Percentiles rank a stretch among this genome's conserved stretches.
phyloP scores from a whole-genome alignment of 2,797 vertebrate species.

The Distichodus sexfasciatus region DNA sequence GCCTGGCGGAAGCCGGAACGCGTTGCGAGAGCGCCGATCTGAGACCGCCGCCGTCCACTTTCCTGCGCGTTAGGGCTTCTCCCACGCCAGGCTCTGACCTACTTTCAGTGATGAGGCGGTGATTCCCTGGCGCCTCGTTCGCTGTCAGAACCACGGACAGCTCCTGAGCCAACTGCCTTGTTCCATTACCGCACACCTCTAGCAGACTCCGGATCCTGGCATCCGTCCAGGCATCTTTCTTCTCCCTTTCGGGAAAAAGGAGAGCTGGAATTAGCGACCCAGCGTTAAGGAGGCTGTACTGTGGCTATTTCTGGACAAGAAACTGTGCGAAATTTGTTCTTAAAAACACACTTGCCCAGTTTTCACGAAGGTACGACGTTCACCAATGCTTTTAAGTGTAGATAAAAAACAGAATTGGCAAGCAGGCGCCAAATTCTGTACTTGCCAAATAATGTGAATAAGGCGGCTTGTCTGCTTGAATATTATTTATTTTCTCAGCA shows the following conservation, averaged over 20 bases:
- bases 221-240: not conserved
- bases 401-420: no score
- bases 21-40: not conserved
- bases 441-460: no score
- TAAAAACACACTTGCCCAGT: no score
- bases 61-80: not conserved
- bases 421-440: no score
- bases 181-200: not conserved
- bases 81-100: slow-evolving; percentile 37
- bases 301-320: no score
- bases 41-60: not conserved
- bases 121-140: slow-evolving; percentile 29
- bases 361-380: no score
- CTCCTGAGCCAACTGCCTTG: not conserved
- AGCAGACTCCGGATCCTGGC: slow-evolving; percentile 1
- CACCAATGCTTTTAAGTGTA: no score
- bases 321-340: no score
- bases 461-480: no score
- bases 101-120: slow-evolving; percentile 37
- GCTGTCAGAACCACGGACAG: slow-evolving; percentile 40
- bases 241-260: not conserved
- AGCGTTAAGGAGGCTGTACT: not conserved
- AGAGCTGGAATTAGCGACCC: not conserved
- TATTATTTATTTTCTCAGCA: no score
- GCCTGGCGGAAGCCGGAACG: not conserved